Evolutionary conservation across 2,797 vertebrate species (phyloP), one percentile per base, ranked within the genome.

Genomic region (Malurus leucopterus): DNA sequence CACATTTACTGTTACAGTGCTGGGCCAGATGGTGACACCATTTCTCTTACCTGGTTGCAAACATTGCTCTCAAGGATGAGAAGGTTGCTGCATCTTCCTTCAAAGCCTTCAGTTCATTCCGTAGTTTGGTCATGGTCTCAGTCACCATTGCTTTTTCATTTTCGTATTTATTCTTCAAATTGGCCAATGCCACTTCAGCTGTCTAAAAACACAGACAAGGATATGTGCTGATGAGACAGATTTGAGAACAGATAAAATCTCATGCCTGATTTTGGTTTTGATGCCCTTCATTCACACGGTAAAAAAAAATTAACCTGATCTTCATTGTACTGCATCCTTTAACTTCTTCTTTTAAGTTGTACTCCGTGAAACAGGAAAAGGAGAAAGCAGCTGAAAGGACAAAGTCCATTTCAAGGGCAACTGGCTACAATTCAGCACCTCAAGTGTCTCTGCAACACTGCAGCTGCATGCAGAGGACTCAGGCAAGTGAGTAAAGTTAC

Each of bases 21-120:
- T 75, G 67, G 70, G 36, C 20, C 47, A 70, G 57, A 22, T 0
- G 0, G 47, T 32, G 47, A 58, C 59, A 89, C 19, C 4, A 0
- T 32, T 85, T 30, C 20, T 20, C 88, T 96, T 95, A 99, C 99
- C 99, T 99, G 73, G 99, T 99, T 76, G 99, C 99, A 94, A 99
- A 99, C 99, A 99, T 99, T 76, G 99, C 99, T 94, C 99, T 98
- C 90, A 99, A 97, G 81, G 99, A 99, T 57, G 99, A 99, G 98
- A 99, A 99, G 86, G 99, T 99, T 84, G 99, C 99, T 13, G 99
- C 99, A 22, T 99, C 99, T 97, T 99, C 99, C 94, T 99, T 99
- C 92, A 99, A 97, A 90, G 99, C 99, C 97, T 99, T 99, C 73
- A 99, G 96, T 89, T 99, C 99, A 16, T 99, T 99, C 89, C 99